phyloP scores from a whole-genome alignment of 1,140 invertebrate species.

The Drosophila pectinifera region DNA sequence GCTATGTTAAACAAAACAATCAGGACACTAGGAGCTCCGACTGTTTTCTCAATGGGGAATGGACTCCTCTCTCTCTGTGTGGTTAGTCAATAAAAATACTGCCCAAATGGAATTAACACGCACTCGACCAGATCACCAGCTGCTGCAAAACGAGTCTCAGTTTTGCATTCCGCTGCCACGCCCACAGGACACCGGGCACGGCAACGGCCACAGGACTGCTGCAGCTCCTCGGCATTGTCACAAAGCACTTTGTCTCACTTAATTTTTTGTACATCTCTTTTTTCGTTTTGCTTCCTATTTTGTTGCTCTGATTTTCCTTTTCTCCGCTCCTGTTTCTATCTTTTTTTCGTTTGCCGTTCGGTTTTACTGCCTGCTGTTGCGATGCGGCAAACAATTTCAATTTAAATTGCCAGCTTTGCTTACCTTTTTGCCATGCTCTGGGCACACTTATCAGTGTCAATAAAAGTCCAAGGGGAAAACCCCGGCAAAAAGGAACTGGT shows the following conservation, averaged over 20 bases:
- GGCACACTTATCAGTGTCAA: conserved; percentile 83
- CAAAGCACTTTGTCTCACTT: conserved; percentile 82
- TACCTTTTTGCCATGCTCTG: conserved; percentile 74
- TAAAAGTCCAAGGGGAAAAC: conserved; percentile 73
- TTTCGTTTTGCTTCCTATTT: conserved; percentile 37
- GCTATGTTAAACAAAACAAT: conserved; percentile 74
- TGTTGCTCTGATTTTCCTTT: conserved; percentile 19
- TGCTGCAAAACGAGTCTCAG: conserved; percentile 25
- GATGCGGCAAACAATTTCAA: conserved; percentile 80
- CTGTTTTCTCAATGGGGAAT: conserved; percentile 27
- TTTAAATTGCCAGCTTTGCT: conserved; percentile 81
- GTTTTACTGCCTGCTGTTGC: conserved; percentile 71
- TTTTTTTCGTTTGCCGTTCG: conserved; percentile 29
- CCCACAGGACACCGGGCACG: background rate
- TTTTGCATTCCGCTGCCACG: conserved; percentile 32
- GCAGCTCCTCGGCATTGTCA: conserved; percentile 61
- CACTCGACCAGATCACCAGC: conserved; percentile 45
- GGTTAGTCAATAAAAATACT: conserved; percentile 80
- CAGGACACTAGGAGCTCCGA: conserved; percentile 48
- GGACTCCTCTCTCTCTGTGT: conserved; percentile 42
- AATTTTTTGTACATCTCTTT: conserved; percentile 70
- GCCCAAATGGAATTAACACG: conserved; percentile 78
- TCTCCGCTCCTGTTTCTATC: conserved; percentile 17
- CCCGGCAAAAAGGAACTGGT: conserved; percentile 38
- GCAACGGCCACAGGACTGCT: conserved; percentile 1